Evolutionary conservation across 2,888 invertebrate genomes (phyloP), one percentile per base, ranked within the genome.

Genomic region (Mythimna vitellina): DNA sequence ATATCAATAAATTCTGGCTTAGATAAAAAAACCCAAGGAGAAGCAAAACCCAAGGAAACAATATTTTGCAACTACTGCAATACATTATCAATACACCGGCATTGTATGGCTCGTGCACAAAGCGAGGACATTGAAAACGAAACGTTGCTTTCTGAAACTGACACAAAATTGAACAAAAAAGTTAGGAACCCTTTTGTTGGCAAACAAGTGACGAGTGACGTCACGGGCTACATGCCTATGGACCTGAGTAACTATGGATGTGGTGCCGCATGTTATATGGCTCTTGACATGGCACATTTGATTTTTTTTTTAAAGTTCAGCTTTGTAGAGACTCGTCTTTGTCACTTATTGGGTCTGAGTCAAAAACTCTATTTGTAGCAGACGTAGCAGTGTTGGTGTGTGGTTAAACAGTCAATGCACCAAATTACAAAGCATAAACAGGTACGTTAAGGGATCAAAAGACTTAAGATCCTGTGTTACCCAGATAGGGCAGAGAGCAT

Each of bases 151-250:
- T 73, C 54, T 69, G 63, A 46, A 73, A 60, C 68, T 65, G 73
- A 42, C 35, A 62, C 58, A 70, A 49, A 70, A 72, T 60, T 70
- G 35, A 46, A 63, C 63, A 73, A 70, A 72, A 77, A 74, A 76
- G 61, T 61, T 63, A 4, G 20, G 25, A 22, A 54, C 65, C 58
- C 29, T 66, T 70, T 78, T 80, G 58, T 73, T 61, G 12, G 64
- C 46, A 66, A 72, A 74, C 65, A 65, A 56, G 76, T 67, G 76
- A 77, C 65, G 62, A 56, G 76, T 67, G 76, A 77, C 68, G 65
- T 69, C 63, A 65, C 49, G 10, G 20, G 8, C 56, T 29, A 46
- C 65, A 29, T 42, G 29, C n/a, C 29, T 25, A 10, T 20, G 65
- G 22, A 32, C 20, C n/a, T n/a, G n/a, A 51, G 49, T 51, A 9